Evolutionary conservation across 2,888 invertebrate species (phyloP), one percentile per base, ranked within the genome.

Genomic region (Drosophila ochracea): DNA sequence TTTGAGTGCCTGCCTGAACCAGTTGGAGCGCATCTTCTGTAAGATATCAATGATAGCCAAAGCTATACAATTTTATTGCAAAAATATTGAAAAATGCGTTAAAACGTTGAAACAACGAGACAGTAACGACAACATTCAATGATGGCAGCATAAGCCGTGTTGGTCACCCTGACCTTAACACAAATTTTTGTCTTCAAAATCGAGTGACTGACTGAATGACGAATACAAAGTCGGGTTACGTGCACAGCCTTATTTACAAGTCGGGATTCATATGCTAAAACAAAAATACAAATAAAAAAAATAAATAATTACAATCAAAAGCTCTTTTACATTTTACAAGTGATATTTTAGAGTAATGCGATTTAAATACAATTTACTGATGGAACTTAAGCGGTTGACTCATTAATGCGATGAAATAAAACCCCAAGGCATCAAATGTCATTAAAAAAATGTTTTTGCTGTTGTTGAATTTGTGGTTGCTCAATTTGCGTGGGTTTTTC

Each of bases 11-110:
- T 43, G 68, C 63, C 68, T 81, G 90, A 87, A 86, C 85, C 85
- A 86, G 89, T 86, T 87, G 88, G 84, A 82, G 77, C 87, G 82
- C 89, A 85, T 87, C 89, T 85, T 84, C 84, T 80, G 68, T 81
- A 80, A 83, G 74, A 69, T 63, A 77, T 43, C 58, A 69, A 67
- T 68, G 37, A 57, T 57, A 62, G 63, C 72, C 28, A 39, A 39
- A 65, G 63, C 65, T 19, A 76, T 68, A 80, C 69, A 76, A 74
- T 84, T 85, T 89, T 86, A 89, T 86, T 86, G 85, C 85, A 86
- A 86, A 86, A 86, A 86, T 86, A 86, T 86, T 86, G 88, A 89
- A 89, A 85, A 86, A 89, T 84, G 90, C 90, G 85, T 89, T 83
- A 67, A 73, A 47, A 28, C 83, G 47, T 25, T 47, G 16, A 47